A percentile compares a stretch with the other conserved stretches of the same genome.
phyloP scores from a whole-genome alignment of 2,797 vertebrate species.

The Phalloptychus januarius region DNA sequence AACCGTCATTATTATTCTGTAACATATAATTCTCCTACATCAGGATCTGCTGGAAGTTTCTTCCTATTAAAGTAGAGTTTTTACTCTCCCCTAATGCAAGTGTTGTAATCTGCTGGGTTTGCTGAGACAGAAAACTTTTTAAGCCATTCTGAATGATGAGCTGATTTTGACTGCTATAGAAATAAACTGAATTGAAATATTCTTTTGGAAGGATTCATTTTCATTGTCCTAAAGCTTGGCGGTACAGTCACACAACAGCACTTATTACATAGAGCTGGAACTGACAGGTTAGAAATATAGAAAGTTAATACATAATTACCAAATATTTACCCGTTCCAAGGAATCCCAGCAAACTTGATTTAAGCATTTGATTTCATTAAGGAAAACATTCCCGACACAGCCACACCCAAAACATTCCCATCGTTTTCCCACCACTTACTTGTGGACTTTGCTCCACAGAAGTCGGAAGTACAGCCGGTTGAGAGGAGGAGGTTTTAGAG shows the following conservation, averaged over 20 bases:
- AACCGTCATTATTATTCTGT: no score
- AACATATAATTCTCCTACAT: no score
- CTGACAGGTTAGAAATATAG: background rate
- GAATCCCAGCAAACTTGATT: background rate
- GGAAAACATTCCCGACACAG: background rate
- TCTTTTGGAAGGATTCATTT: background rate
- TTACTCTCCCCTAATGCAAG: no score
- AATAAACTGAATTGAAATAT: no score
- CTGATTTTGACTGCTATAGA: no score
- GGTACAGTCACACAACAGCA: background rate
- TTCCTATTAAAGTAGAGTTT: no score
- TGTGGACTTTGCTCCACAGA: conserved; percentile 89
- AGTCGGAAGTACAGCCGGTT: conserved; percentile 91
- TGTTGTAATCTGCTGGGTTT: no score
- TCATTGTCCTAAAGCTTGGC: background rate
- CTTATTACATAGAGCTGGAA: background rate
- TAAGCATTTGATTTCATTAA: background rate
- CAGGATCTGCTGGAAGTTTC: no score
- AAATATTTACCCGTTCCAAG: background rate
- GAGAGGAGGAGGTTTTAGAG: conserved; percentile 76
- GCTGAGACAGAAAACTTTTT: no score
- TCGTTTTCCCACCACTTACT: conserved; percentile 69
- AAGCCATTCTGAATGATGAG: no score
- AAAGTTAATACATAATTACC: background rate
- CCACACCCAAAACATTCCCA: background rate